Evolutionary conservation across 2,888 invertebrate genomes (phyloP).

Genomic region (Acleris emargana): DNA sequence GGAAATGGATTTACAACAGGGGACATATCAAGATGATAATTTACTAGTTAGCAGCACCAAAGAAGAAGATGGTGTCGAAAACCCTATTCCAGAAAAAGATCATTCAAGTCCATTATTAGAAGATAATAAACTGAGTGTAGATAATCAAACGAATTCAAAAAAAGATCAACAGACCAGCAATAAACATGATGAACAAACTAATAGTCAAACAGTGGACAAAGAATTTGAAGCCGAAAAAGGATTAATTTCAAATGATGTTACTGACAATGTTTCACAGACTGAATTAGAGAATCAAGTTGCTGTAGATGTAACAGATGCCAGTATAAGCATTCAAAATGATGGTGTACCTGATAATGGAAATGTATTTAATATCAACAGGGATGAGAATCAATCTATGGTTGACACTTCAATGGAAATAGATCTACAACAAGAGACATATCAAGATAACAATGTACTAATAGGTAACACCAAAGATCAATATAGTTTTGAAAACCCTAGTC

Average conservation of each 20-base stretch:
- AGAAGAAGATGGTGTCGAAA: neutral
- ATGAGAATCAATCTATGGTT: conserved; percentile 1
- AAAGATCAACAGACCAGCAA: no score
- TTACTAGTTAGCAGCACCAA: neutral
- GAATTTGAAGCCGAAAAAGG: no score
- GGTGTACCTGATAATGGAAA: neutral
- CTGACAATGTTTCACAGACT: neutral
- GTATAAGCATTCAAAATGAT: no score
- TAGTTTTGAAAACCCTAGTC: neutral
- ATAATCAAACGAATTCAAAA: no score
- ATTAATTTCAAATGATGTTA: neutral
- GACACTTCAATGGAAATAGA: neutral
- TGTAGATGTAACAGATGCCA: no score
- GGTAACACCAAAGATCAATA: conserved; percentile 3
- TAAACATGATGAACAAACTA: neutral
- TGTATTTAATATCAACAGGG: neutral
- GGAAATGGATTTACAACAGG: no score
- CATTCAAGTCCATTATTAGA: neutral
- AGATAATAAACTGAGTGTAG: no score
- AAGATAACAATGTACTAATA: neutral
- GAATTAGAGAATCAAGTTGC: no score
- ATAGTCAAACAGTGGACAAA: neutral
- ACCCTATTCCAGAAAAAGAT: neutral
- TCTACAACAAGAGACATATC: neutral
- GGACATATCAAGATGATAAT: neutral